Conservation (phyloP, 2,888 invertebrate species). For the Pteria penguin region DNA sequence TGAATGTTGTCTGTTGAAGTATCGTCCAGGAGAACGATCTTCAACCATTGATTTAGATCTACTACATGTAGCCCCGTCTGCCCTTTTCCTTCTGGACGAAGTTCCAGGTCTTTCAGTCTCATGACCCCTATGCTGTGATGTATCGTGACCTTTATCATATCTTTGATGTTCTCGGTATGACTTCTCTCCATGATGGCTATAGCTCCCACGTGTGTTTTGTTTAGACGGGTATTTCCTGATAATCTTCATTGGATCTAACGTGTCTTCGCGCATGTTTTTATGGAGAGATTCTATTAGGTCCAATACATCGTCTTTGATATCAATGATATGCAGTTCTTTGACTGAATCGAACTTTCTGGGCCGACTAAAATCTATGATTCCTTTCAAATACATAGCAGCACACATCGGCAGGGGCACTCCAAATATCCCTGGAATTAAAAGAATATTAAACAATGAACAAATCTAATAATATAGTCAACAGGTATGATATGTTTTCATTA, state of each 20-base stretch:
- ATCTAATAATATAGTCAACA: too few species aligned
- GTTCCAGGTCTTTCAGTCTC: neutral
- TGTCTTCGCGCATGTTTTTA: neutral
- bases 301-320: conserved; percentile 29
- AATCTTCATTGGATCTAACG: neutral
- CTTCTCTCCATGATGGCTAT: neutral
- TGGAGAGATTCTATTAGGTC: conserved; percentile 16
- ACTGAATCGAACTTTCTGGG: neutral
- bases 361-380: conserved; percentile 27
- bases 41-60: neutral
- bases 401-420: conserved; percentile 60
- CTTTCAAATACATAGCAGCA: conserved; percentile 45
- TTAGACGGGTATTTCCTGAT: neutral
- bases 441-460: neutral
- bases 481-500: too few species aligned
- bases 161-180: too few species aligned
- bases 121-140: too few species aligned
- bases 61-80: neutral
- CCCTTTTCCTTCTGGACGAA: neutral
- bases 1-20: too few species aligned
- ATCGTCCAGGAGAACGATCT: too few species aligned
- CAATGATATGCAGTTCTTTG: conserved; percentile 37
- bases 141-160: too few species aligned
- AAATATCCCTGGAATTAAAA: conserved; percentile 56
- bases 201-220: neutral